Evolutionary conservation across 2,888 invertebrate species (phyloP), one percentile per base, ranked within the genome.

Genomic region (Endomychus coccineus): DNA sequence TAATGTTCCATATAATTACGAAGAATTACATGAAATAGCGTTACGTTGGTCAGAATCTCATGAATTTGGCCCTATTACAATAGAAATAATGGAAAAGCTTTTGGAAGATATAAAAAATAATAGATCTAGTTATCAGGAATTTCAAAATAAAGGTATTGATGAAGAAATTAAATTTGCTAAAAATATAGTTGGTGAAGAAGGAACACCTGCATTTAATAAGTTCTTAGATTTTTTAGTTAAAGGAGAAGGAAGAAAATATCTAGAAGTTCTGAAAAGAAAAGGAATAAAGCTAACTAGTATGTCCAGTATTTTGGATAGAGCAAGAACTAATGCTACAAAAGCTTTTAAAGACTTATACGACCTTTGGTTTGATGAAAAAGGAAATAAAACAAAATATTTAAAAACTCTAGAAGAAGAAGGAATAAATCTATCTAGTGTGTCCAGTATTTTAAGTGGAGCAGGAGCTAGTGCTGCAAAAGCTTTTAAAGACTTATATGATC

Each of bases 171-270:
- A 45, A 54, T 56, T 58, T 51, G 55, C 53, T 50, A 57, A 39
- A 54, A 56, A 51, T 52, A 48, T 58, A 14, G 51, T 45, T 40
- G 57, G 59, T 49, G 54, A 34, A 52, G 50, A 58, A 37, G 56
- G 52, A 37, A 57, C 43, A 53, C 49, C 55, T 44, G 35, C 34
- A 49, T 59, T 55, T 55, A 39, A 55, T 52, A 47, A 54, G 44
- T 58, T 59, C 47, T 54, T 58, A 50, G 43, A 41, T 50, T 55
- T 55, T 55, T 54, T 58, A 54, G 52, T 50, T 49, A 41, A 13
- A 51, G 55, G 48, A 45, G 47, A 55, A 48, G 49, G 50, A 39
- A 50, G 13, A 40, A 41, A 48, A 39, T 46, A 44, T 42, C 45
- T 40, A 50, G 44, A 40, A 49, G 44, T 39, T 45, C 50, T 30